phyloP scores from a whole-genome alignment of 2,888 invertebrate genomes.

The Brenthis hecate region DNA sequence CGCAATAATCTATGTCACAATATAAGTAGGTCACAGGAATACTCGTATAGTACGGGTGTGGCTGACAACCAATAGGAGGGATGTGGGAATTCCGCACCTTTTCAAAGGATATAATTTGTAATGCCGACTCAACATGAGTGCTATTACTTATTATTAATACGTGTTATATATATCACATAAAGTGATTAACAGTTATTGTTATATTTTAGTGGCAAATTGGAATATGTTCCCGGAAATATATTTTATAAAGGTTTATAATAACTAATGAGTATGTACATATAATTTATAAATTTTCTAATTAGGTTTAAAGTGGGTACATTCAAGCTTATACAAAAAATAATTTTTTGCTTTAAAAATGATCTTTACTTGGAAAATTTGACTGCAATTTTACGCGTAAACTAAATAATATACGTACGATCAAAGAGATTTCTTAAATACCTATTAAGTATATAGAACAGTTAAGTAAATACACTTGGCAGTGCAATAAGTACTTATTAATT shows the following conservation, averaged over 20 bases:
- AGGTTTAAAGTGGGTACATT: too few relatives aligned
- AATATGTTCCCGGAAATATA: neutral
- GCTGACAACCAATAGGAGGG: conserved; percentile 44
- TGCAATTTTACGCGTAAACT: too few relatives aligned
- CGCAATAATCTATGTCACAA: conserved; percentile 41
- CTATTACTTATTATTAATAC: conserved; percentile 22
- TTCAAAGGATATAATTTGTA: conserved; percentile 34
- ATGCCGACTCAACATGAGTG: conserved; percentile 31
- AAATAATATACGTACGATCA: too few relatives aligned
- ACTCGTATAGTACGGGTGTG: conserved; percentile 34
- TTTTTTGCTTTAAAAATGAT: too few relatives aligned
- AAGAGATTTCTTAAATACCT: too few relatives aligned
- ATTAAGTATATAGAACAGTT: neutral
- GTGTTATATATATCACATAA: conserved; percentile 10
- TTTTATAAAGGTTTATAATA: neutral
- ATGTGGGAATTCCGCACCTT: conserved; percentile 44
- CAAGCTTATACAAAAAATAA: too few relatives aligned
- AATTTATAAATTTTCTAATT: neutral
- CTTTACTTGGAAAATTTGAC: too few relatives aligned
- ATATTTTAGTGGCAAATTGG: neutral
- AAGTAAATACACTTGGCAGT: neutral
- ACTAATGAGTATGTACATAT: neutral
- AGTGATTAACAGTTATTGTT: conserved; percentile 14
- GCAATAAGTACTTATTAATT: neutral
- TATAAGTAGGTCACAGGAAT: conserved; percentile 68